Base-by-base conservation (phyloP, 2,113 vertebrate genomes). In the Canis aureus region DNA sequence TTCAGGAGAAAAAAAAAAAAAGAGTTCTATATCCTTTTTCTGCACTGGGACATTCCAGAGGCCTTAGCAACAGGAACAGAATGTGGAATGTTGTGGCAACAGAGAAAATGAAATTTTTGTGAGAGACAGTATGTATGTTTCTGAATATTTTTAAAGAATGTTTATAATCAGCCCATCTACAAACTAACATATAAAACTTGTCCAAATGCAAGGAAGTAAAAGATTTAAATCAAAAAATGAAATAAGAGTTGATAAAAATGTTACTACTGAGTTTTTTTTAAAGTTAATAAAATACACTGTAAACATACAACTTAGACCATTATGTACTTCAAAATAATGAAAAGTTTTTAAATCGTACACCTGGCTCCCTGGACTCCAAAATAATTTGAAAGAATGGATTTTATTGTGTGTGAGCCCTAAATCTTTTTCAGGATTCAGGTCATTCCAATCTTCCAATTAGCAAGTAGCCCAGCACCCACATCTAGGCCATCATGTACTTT, bases 31-130 rank as follows among this genome's bases (percentile, higher is more conserved):
- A 94, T 92, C 81, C 23, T 49, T 95, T 96, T 96, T 91, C 88
- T 98, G 66, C 59, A 82, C 84, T 93, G 66, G 81, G 66, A 97
- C 96, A 98, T 96, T 97, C 96, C 94, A 90, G 60, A 90, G 92
- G 86, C 93, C 96, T 92, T 93, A 97, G 93, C 91, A 95, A 98
- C 92, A 92, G 60, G 84, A 94, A 88, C 74, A 91, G 74, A 43
- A 9, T 53, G 43, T 84, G 60, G 55, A 95, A 95, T 91, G 91
- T 53, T 95, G 88, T 97, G 87, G 76, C 81, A 97, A 97, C 94
- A 89, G 49, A 93, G 74, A 92, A 96, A 86, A 97, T 71, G 59
- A 91, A 95, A 53, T 79, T 64, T 96, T 92, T 96, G 67, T 92
- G 20, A 91, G 62, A 74, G 15, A 86, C 64, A 64, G 53, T 57